Base-by-base conservation (phyloP, 2,797 vertebrate species). In the Gymnoscopelus braueri region DNA sequence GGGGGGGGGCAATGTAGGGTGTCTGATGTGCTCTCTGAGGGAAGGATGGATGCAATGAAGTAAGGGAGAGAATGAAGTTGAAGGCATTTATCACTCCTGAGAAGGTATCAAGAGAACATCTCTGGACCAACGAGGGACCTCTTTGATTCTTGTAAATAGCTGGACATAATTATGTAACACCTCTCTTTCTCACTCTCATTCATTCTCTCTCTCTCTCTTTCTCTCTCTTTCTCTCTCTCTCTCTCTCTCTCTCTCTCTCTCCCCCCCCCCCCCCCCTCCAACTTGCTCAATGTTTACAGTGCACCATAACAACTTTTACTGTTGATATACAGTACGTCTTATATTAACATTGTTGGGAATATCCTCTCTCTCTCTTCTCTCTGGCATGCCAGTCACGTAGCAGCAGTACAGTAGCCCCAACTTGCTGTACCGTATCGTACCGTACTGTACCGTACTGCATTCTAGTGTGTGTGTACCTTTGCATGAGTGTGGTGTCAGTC, bases 211-310 rank as follows among this genome's bases (percentile, higher is more conserved):
- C 50, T 77, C 53, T 77, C 62, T 78, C 60, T 61, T 57, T 39
- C 11, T 60, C 3, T 44, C 29, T 23, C 26, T 9, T 7, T 67
- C 52, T 62, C 15, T 66, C 64, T 71, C 51, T 79, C 71, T 78
- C 0, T 73, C 74, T 92, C 81, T 89, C 75, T 94, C 87, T 94
- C 85, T 76, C 4, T 74, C 23, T 84, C 60, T 67, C 53, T 84
- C 59, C 2, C 76, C 44, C 74, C 60, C 80, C 69, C 81, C 0
- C 80, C 44, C 80, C 66, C 83, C 55, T 83, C 69, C 32, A 83
- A 88, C 89, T 95, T 92, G 95, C 91, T 90, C 83, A 95, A 93
- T 95, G 97, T 99, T 99, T 98, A 98, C 97, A 98, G 95, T 97
- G 95, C 95, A 97, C 90, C 90, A 94, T 94, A 91, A 93, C 89